These are phyloP conservation scores for Cephalotes varians DNA, from an alignment of 2,888 invertebrate genomes.

Conservation along the genomic window DNA sequence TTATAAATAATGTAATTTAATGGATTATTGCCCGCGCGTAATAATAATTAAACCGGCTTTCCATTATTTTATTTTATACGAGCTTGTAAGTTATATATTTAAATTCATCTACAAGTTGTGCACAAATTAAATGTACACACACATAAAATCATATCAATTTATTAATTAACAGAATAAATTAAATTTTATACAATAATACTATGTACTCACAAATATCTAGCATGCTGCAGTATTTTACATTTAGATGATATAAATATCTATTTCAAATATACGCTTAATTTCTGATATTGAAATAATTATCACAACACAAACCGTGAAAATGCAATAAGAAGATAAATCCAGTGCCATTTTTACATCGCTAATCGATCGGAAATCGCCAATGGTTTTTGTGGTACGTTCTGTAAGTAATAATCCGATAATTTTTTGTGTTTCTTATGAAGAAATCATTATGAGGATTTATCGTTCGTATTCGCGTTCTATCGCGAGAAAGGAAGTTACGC, in stretches of 20 bases:
- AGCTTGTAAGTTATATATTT: neutral
- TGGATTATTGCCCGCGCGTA: neutral
- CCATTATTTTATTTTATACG: constrained; percentile 5
- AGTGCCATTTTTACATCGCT: constrained; percentile 1
- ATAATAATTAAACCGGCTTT: constrained; percentile 12
- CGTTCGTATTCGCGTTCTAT: constrained; percentile 55
- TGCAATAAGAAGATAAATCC: neutral
- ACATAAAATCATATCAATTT: neutral
- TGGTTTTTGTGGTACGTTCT: neutral
- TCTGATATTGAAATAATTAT: neutral
- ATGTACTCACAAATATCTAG: neutral
- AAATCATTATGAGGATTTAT: constrained; percentile 51
- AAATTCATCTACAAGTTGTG: neutral
- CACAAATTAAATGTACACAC: neutral
- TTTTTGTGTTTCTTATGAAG: constrained; percentile 13
- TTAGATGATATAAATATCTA: neutral
- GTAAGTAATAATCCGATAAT: constrained; percentile 22
- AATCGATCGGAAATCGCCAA: constrained; percentile 42
- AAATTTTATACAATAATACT: neutral
- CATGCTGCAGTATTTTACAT: neutral
- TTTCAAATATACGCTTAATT: neutral
- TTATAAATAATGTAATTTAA: constrained; percentile 12
- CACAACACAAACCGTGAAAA: neutral
- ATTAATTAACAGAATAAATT: neutral
- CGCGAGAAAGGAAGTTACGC: constrained; percentile 53